Base-by-base conservation (phyloP, 1,140 invertebrate genomes). In the Drosophila kepulauana region DNA sequence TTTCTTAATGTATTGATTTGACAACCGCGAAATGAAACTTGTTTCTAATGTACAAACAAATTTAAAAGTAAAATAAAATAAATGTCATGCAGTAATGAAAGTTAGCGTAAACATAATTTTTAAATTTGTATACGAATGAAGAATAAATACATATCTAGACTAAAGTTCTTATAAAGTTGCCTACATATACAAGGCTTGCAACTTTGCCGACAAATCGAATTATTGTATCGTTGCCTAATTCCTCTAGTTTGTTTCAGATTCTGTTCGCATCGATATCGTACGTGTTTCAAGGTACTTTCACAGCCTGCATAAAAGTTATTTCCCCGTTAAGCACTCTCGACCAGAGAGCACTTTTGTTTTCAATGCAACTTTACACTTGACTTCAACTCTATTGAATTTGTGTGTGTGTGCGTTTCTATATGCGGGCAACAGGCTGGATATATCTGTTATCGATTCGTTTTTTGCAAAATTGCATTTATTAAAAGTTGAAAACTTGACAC, bases 161-260 rank as follows among this genome's bases (percentile, higher is more conserved):
- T 20, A 16, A 16, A 16, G 16, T 20, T 20, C 16, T 20, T 20
- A 1, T 20, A 20, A 20, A 20, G 16, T 20, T 20, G 16, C 16
- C 16, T 20, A 20, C 2, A 20, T 20, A 20, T 20, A 20, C 16
- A 20, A 20, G 16, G 16, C 16, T 20, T 20, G 16, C 16, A 48
- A 48, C 46, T 48, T 16, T 16, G 5, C 4, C n/a, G n/a, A 11
- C 41, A 43, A 43, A n/a, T 43, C n/a, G n/a, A 43, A 43, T 43
- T 52, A 30, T 33, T 11, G 11, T 28, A 52, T 52, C 51, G 51
- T 54, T 11, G 51, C n/a, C 28, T 33, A 52, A 52, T 52, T 33
- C 28, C 28, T 5, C 10, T 2, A 52, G 49, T 11, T 54, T 33
- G n/a, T 33, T 6, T 8, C 20, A 25, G 3, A 25, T 25, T 25